phyloP scores from a whole-genome alignment of 2,113 vertebrate species.

The Stigmatopora argus region DNA sequence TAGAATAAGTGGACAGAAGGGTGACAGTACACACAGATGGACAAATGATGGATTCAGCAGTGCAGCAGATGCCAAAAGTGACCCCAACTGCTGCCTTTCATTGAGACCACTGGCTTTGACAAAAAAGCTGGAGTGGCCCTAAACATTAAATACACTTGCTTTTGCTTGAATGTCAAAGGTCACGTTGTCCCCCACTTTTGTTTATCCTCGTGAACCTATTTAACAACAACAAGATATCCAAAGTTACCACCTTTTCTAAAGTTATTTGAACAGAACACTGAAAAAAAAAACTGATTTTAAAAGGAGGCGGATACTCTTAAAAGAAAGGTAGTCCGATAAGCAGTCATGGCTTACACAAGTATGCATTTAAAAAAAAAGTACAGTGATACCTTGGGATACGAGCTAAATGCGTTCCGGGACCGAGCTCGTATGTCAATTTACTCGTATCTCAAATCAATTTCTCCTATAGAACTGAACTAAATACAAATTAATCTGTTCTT shows the following conservation, averaged over 20 bases:
- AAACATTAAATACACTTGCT: constrained; percentile 67
- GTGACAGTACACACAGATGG: constrained; percentile 63
- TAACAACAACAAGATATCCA: background rate
- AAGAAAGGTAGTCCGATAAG: constrained; percentile 37
- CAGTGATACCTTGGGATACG: too few species aligned
- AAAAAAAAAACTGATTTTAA: background rate
- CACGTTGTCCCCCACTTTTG: background rate
- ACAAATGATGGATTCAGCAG: constrained; percentile 56
- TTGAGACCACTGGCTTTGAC: constrained; percentile 56
- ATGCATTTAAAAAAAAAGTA: constrained; percentile 5
- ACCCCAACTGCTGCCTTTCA: constrained; percentile 59
- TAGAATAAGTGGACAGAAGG: constrained; percentile 58
- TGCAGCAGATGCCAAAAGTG: constrained; percentile 69
- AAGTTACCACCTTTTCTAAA: background rate
- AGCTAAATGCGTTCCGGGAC: too few species aligned
- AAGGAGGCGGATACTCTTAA: constrained; percentile 23
- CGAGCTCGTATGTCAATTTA: too few species aligned
- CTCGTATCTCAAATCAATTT: too few species aligned
- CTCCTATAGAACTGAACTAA: too few species aligned
- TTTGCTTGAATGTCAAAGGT: constrained; percentile 61
- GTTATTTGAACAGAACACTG: background rate
- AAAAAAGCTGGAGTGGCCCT: constrained; percentile 62
- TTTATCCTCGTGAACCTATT: constrained; percentile 1
- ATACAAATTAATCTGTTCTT: background rate
- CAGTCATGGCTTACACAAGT: constrained; percentile 55